Conservation (phyloP, 2,113 vertebrate species). For the Callaeas wilsoni region DNA sequence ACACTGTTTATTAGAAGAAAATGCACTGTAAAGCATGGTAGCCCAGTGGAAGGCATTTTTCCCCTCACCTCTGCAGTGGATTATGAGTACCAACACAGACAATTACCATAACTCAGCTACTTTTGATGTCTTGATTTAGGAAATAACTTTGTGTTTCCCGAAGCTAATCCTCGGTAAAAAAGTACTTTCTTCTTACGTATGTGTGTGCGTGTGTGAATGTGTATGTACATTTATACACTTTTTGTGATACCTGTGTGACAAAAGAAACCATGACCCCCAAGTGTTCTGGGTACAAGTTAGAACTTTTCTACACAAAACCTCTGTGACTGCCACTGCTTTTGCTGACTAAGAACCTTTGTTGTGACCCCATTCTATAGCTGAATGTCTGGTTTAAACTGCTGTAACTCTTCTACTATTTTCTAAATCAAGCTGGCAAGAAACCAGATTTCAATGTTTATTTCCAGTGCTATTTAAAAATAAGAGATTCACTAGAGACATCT, state of each 20-base stretch:
- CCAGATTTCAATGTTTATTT: neutral
- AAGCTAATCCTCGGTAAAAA: neutral
- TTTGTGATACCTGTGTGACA: neutral
- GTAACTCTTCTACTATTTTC: neutral
- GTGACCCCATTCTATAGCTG: neutral
- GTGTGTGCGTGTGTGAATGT: rapidly evolving
- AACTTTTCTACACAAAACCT: neutral
- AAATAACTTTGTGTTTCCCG: neutral
- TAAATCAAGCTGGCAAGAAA: neutral
- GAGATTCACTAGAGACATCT: neutral
- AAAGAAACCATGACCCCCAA: neutral
- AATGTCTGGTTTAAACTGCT: neutral
- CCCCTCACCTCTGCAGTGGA: neutral
- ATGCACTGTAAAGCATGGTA: neutral
- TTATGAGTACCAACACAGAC: neutral
- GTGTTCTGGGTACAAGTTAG: neutral
- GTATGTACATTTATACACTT: rapidly evolving
- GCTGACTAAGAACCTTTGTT: neutral
- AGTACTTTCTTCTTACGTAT: neutral
- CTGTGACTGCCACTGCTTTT: neutral
- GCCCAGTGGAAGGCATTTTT: neutral
- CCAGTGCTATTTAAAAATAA: neutral
- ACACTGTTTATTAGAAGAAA: neutral
- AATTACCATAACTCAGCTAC: neutral
- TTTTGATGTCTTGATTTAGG: neutral